Percentiles rank a stretch among this genome's conserved stretches.
phyloP scores from a whole-genome alignment of 2,113 vertebrate species.

The Craseonycteris thonglongyai region DNA sequence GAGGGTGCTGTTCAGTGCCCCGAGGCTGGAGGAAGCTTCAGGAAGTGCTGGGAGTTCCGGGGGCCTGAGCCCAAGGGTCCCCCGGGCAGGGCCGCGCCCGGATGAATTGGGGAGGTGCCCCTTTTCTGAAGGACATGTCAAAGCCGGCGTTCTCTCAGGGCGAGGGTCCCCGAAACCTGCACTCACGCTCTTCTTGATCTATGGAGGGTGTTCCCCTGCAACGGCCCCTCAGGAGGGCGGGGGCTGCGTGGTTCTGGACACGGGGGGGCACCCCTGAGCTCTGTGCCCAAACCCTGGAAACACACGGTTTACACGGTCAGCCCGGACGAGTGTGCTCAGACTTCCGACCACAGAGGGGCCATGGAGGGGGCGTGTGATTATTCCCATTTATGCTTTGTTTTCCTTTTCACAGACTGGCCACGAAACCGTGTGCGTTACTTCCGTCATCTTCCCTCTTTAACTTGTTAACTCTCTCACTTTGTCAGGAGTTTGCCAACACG shows the following conservation, averaged over 20 bases:
- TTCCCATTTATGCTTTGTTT: accelerated
- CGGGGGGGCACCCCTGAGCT: accelerated
- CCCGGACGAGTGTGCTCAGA: accelerated
- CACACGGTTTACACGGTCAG: accelerated
- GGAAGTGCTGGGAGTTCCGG: accelerated
- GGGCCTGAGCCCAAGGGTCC: accelerated
- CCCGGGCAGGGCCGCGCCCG: accelerated
- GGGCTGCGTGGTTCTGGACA: accelerated
- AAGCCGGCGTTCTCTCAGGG: not conserved
- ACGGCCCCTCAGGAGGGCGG: accelerated
- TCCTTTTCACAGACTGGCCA: not conserved
- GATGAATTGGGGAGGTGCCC: accelerated
- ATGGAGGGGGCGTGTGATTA: too few relatives aligned
- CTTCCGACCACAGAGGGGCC: accelerated
- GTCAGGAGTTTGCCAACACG: not conserved
- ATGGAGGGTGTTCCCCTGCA: accelerated
- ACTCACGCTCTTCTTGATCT: accelerated
- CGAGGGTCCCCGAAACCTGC: accelerated
- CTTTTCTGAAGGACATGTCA: accelerated
- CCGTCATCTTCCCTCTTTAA: not conserved
- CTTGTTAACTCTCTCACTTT: not conserved
- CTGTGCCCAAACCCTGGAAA: not conserved
- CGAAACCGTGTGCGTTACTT: accelerated
- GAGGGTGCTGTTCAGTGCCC: accelerated
- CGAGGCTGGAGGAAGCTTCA: accelerated